Percentiles rank a stretch among this genome's conserved stretches.
Evolutionary conservation across 2,888 invertebrate genomes (phyloP).

Genomic region (Drosophila peninsularis): DNA sequence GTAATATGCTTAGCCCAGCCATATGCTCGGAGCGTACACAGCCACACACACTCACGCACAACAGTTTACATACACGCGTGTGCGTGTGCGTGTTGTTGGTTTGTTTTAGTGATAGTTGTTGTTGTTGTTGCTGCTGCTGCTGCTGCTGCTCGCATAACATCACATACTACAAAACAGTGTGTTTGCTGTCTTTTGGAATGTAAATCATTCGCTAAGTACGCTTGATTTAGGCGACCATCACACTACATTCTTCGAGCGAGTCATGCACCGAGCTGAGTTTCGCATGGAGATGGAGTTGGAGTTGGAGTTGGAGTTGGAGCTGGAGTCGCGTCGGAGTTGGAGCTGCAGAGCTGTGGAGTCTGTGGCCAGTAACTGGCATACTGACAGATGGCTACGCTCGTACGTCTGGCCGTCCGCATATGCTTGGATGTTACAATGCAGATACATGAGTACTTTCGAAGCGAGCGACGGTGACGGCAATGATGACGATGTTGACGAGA

Average conservation of each 20-base stretch:
- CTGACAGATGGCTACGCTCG: slow-evolving; percentile 72
- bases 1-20: slow-evolving; percentile 15
- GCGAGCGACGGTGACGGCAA: slow-evolving; percentile 36
- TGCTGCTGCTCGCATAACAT: slow-evolving; percentile 81
- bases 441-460: slow-evolving; percentile 72
- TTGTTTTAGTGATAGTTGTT: slow-evolving; percentile 38
- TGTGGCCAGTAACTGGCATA: slow-evolving; percentile 53
- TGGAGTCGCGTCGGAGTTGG: slow-evolving; percentile 17
- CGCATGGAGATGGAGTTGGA: slow-evolving; percentile 27
- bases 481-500: slow-evolving; percentile 63
- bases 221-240: slow-evolving; percentile 84
- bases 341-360: slow-evolving; percentile 19
- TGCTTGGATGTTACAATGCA: slow-evolving; percentile 70
- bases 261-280: slow-evolving; percentile 47
- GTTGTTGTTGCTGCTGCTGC: slow-evolving; percentile 38
- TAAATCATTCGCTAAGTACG: slow-evolving; percentile 84
- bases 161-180: slow-evolving; percentile 83
- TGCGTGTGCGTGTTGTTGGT: slow-evolving; percentile 30
- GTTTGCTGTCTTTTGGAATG: slow-evolving; percentile 84
- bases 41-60: slow-evolving; percentile 22
- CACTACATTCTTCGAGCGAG: slow-evolving; percentile 75
- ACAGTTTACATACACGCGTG: slow-evolving; percentile 15
- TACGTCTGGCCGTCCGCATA: slow-evolving; percentile 42
- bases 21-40: slow-evolving; percentile 53
- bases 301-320: slow-evolving; percentile 14